Percentiles rank a stretch among this genome's conserved stretches.
phyloP scores from a whole-genome alignment of 2,888 invertebrate species.

The Pasiphila rectangulata region DNA sequence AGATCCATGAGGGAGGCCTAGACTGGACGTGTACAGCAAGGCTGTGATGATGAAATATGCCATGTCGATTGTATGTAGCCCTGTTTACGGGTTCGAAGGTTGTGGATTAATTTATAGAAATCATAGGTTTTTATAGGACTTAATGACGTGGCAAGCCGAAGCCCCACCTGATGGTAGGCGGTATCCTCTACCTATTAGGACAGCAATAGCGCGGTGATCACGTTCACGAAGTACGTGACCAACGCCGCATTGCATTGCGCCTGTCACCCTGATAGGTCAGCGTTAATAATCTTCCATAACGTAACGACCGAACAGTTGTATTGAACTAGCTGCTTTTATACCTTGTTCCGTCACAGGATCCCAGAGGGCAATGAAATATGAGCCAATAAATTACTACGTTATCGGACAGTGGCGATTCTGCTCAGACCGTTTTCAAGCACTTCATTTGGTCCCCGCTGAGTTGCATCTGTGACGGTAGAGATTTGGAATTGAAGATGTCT shows the following conservation, averaged over 20 bases:
- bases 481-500: constrained; percentile 11
- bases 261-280: neutral
- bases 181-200: too few species aligned
- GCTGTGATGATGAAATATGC: too few species aligned
- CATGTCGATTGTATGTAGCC: too few species aligned
- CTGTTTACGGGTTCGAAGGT: too few species aligned
- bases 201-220: too few species aligned
- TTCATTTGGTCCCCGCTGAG: constrained; percentile 34
- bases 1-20: too few species aligned
- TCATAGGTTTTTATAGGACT: too few species aligned
- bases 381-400: constrained; percentile 60
- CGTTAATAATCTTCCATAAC: neutral
- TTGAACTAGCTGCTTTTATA: constrained; percentile 12
- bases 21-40: too few species aligned
- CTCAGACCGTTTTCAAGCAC: constrained; percentile 34
- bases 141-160: too few species aligned
- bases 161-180: too few species aligned
- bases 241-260: neutral
- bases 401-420: constrained; percentile 54
- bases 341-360: constrained; percentile 48
- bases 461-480: constrained; percentile 23
- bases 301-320: neutral
- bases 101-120: too few species aligned
- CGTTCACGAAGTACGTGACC: too few species aligned
- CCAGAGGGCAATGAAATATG: constrained; percentile 54